Percentiles rank a stretch among this genome's conserved stretches.
Conservation (phyloP, 2,797 vertebrate species). For the Chelmon rostratus region DNA sequence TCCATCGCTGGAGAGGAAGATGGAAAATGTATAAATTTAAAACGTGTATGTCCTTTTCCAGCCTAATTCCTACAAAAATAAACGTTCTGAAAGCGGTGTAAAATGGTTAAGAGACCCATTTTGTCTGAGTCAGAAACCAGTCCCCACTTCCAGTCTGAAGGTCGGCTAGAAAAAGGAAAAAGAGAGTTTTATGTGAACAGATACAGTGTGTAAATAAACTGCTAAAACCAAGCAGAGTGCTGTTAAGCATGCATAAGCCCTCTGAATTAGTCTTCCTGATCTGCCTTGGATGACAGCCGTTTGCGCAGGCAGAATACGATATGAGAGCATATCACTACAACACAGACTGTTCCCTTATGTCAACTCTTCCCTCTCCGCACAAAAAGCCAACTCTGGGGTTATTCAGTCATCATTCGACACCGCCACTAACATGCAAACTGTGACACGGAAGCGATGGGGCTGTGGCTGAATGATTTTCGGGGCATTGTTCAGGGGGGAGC, state of each 20-base stretch:
- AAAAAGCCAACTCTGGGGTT: constrained; percentile 47
- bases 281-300: constrained; percentile 75
- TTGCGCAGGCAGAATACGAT: constrained; percentile 64
- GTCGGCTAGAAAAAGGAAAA: constrained; percentile 24
- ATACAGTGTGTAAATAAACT: constrained; percentile 76
- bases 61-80: constrained; percentile 15
- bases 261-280: constrained; percentile 82
- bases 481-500: constrained; percentile 27
- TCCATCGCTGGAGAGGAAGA: neutral
- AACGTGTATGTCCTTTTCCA: constrained; percentile 15
- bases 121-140: constrained; percentile 22
- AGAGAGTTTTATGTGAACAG: constrained; percentile 43
- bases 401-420: constrained; percentile 46
- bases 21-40: neutral
- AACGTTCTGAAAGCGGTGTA: constrained; percentile 11
- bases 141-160: constrained; percentile 42
- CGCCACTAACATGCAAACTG: constrained; percentile 33
- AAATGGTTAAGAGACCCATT: constrained; percentile 17
- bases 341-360: constrained; percentile 70
- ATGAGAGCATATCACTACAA: constrained; percentile 74
- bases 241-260: constrained; percentile 78
- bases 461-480: constrained; percentile 26
- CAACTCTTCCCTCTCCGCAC: constrained; percentile 51
- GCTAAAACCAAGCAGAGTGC: constrained; percentile 75
- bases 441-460: constrained; percentile 14